phyloP scores from a whole-genome alignment of 2,797 vertebrate species.

The Pristis pectinata region DNA sequence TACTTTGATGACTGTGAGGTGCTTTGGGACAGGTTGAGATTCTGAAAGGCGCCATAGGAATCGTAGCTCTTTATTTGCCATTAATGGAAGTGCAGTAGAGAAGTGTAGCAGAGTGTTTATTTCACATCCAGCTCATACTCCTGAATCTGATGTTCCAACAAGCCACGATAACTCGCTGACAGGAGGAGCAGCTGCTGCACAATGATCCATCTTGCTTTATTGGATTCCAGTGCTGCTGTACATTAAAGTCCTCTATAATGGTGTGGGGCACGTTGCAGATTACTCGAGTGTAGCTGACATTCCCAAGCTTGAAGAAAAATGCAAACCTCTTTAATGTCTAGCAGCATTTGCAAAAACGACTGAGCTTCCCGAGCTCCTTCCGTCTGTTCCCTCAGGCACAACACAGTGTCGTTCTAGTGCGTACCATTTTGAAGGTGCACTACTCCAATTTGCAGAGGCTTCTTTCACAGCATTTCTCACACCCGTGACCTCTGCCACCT shows the following conservation, averaged over 20 bases:
- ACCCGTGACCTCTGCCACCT: background rate
- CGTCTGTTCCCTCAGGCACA: background rate
- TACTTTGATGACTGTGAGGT: background rate
- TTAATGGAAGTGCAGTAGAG: background rate
- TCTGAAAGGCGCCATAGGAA: background rate
- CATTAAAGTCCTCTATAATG: slow-evolving; percentile 5
- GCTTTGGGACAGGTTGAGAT: background rate
- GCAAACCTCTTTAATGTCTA: background rate
- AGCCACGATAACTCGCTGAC: background rate
- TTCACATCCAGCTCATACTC: background rate
- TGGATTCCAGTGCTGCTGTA: background rate
- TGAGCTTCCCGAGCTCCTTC: background rate
- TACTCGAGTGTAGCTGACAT: background rate
- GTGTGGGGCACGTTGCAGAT: background rate
- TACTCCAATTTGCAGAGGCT: background rate
- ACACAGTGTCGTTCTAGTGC: background rate
- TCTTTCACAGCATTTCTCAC: background rate
- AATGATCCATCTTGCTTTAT: background rate
- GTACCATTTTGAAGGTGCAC: background rate
- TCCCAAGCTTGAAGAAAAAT: background rate
- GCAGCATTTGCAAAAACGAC: background rate
- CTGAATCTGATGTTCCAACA: background rate
- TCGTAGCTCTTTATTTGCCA: background rate
- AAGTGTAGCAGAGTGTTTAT: background rate
- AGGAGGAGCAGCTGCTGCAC: background rate